Evolutionary conservation across 92 coral and sea anemone species (phyloP).

Genomic region (Epizoanthus rinbou): DNA sequence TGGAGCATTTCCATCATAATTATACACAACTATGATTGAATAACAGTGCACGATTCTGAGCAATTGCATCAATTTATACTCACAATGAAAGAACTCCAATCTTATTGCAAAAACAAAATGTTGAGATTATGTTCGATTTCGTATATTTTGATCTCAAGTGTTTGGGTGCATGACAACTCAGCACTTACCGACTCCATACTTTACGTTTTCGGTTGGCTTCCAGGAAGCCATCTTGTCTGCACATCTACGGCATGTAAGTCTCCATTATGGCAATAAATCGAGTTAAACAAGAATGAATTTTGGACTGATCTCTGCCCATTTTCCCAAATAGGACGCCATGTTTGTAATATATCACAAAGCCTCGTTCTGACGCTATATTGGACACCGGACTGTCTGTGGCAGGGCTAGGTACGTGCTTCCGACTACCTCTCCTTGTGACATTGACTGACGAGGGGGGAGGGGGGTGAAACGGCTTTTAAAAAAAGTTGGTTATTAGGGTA

Average conservation of each 20-base stretch:
- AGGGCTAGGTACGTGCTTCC: no score
- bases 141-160: neutral
- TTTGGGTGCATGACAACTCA: conserved; percentile 1
- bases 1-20: conserved; percentile 77
- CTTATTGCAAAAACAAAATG: conserved; percentile 20
- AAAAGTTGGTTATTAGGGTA: no score
- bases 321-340: conserved; percentile 56
- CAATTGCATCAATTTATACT: neutral
- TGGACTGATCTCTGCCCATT: neutral
- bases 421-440: no score
- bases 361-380: conserved; percentile 50
- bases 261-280: conserved; percentile 26
- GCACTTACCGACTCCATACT: conserved; percentile 89
- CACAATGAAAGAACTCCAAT: neutral
- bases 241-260: neutral
- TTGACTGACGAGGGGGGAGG: no score
- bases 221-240: conserved; percentile 79
- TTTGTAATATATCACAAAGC: conserved; percentile 40
- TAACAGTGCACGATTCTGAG: conserved; percentile 4
- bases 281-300: neutral
- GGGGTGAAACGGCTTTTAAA: no score
- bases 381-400: conserved; percentile 10
- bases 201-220: conserved; percentile 82
- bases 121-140: neutral
- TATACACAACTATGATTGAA: conserved; percentile 82